Evolutionary conservation across 2,888 invertebrate species (phyloP), one percentile per base, ranked within the genome.

Genomic region (Cosmia trapezina): DNA sequence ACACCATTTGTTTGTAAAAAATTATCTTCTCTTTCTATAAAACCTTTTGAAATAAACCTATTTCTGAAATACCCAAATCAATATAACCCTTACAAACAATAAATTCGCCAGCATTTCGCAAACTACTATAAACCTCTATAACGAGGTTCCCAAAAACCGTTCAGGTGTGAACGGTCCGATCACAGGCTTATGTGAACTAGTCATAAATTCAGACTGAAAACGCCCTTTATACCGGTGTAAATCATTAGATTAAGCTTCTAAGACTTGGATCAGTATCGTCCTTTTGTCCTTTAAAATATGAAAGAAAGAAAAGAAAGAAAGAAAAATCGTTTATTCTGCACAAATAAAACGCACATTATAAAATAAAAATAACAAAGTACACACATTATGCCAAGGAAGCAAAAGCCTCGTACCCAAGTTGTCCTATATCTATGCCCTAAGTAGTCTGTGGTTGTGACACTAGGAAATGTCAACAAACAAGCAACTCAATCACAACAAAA

Each of bases 201-300:
- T 62, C 69, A 68, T 75, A 84, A 83, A 83, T 83, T 76, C 56
- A 70, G 71, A 62, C 73, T 73, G 72, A 80, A 78, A 83, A 67
- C 70, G 65, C 37, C 59, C 73, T 72, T 60, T 73, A 70, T 57
- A 53, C 83, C 64, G 54, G 51, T 76, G 81, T 83, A 79, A 81
- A 78, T 84, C 79, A 83, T 79, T 72, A 69, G 59, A 72, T 41
- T 86, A 84, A 86, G 77, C 80, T 65, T 62, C 49, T 68, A 77
- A 79, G 65, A 51, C 67, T 73, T 7, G 70, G 74, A 76, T 81
- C 68, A 73, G 66, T 69, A 49, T 64, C 37, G 68, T 65, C 61
- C 60, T 74, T 28, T n/a, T n/a, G n/a, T n/a, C n/a, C n/a, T n/a
- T n/a, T n/a, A n/a, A n/a, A n/a, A n/a, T n/a, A n/a, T n/a, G n/a